Evolutionary conservation across 2,888 invertebrate species (phyloP).

Genomic region (Scrobipalpa atriplicella): DNA sequence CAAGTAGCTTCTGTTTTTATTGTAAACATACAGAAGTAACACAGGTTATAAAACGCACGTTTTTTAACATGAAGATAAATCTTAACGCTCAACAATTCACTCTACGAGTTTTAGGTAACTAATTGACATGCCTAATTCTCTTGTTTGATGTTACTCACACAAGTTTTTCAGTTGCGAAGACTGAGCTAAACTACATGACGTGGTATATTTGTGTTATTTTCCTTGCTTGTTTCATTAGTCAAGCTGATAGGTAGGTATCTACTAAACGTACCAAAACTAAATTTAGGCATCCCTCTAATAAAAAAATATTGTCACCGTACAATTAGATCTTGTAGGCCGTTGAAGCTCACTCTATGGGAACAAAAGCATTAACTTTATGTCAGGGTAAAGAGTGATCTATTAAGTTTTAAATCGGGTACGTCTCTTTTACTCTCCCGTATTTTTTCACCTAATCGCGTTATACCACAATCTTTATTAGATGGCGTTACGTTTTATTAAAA

Average conservation of each 20-base stretch:
- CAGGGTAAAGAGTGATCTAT: neutral
- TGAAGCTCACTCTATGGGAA: no score
- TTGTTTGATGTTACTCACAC: neutral
- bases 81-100: no score
- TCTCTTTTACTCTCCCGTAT: conserved; percentile 40
- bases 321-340: no score
- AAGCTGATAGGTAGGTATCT: no score
- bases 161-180: no score
- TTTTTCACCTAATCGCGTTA: conserved; percentile 43
- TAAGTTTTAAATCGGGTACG: conserved; percentile 27
- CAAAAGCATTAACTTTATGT: neutral
- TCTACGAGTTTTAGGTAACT: no score
- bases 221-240: no score
- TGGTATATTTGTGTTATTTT: no score
- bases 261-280: no score
- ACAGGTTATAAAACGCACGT: conserved; percentile 11
- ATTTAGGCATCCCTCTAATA: no score
- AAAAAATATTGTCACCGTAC: no score
- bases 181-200: no score
- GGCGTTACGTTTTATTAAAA: conserved; percentile 30
- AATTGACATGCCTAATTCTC: neutral
- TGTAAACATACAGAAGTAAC: conserved; percentile 43
- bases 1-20: conserved; percentile 48
- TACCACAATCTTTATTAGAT: conserved; percentile 34
- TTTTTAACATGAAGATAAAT: neutral